Base-by-base conservation (phyloP, 2,888 invertebrate species). In the Noctuana brunneofusca region DNA sequence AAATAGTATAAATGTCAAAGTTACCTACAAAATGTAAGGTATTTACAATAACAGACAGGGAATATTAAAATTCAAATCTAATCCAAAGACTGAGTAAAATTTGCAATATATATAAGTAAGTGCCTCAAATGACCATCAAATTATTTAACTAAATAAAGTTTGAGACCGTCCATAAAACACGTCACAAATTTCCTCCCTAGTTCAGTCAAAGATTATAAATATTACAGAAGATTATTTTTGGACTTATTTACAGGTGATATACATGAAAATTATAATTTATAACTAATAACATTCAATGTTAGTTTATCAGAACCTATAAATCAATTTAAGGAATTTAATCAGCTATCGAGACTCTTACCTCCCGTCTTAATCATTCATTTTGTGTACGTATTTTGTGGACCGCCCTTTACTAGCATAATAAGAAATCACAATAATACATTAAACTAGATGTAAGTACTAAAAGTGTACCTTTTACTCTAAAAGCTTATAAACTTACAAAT, bases 1-100 rank as follows among this genome's bases (percentile, higher is more conserved):
- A 20, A 30, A 43, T 46, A 3, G 38, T 32, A n/a, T 59, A n/a
- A 35, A 52, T 27, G 41, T 54, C 57, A 65, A 62, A 64, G 59
- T 58, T 66, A 48, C 46, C 38, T 43, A 52, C 35, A 58, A 58
- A 38, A 22, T 58, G 20, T 35, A 58, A 8, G 6, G n/a, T n/a
- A 48, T 53, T 46, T 22, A 59, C 41, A 14, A 53, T 43, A 52
- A 43, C 24, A 24, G 35, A 27, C n/a, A n/a, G 38, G 18, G 16
- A 52, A 58, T 46, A 9, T 48, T 48, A 30, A 32, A n/a, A 27
- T 49, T 38, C n/a, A 56, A 64, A 27, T 63, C 57, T 69, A 71
- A 69, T 73, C 68, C 67, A 72, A 77, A 80, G 79, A 81, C 78
- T 77, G 79, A 83, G 75, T 69, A 72, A 77, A 78, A 75, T 73